phyloP scores from a whole-genome alignment of 1,140 invertebrate genomes.

The Drepana arcuata region DNA sequence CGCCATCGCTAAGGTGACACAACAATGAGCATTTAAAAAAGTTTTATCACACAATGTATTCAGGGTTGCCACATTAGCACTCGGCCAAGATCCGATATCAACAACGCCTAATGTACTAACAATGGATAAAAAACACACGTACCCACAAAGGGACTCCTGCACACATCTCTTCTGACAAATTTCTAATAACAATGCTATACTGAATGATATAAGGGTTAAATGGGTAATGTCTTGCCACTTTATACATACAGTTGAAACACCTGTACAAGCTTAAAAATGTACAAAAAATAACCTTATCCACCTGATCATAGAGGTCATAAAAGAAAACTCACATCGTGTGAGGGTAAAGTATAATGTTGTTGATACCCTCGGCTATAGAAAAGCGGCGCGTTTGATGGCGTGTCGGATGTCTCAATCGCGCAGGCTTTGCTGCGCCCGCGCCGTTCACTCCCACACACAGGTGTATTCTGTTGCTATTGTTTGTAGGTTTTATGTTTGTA shows the following conservation, averaged over 20 bases:
- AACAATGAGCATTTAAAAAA: constrained; percentile 22
- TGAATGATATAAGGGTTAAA: constrained; percentile 62
- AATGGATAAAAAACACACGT: constrained; percentile 29
- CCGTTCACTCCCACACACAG: constrained; percentile 34
- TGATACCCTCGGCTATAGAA: constrained; percentile 50
- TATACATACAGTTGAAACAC: constrained; percentile 6
- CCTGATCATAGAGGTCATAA: constrained; percentile 3
- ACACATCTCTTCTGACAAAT: constrained; percentile 57
- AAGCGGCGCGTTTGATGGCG: constrained; percentile 57
- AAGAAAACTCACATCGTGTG: neutral
- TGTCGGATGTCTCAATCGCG: constrained; percentile 65
- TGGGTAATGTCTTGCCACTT: constrained; percentile 33
- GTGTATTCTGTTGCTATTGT: constrained; percentile 20
- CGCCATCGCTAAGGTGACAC: no score
- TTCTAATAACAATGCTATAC: constrained; percentile 57
- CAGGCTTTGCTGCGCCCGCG: constrained; percentile 51
- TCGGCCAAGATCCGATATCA: constrained; percentile 36
- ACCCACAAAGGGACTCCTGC: constrained; percentile 32
- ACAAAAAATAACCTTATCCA: constrained; percentile 8
- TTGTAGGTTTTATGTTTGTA: constrained; percentile 14
- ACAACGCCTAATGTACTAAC: constrained; percentile 46
- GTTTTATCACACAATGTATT: constrained; percentile 11
- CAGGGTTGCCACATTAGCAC: constrained; percentile 32
- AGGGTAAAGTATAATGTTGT: constrained; percentile 26
- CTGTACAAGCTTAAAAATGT: constrained; percentile 3